Base-by-base conservation (phyloP, 2,797 vertebrate genomes). In the Potorous gilbertii region DNA sequence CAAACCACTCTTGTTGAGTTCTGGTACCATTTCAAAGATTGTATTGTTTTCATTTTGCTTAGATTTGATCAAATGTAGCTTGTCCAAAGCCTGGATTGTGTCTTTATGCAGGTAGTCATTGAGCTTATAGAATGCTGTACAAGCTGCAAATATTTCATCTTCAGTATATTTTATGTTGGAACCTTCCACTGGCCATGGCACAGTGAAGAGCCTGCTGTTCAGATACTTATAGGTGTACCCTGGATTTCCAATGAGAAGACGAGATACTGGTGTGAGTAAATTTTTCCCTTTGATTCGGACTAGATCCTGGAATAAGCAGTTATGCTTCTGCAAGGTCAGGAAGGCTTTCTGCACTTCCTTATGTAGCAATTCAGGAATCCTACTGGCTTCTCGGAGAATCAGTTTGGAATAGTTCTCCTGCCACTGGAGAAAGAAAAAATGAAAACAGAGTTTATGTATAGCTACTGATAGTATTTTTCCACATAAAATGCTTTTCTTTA, bases 151-250 rank as follows among this genome's bases (percentile, higher is more conserved):
- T 89, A 99, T 97, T 97, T 99, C 98, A 1, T 99, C 97, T 97
- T 99, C 99, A 9, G 98, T 99, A 97, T 99, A 99, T 55, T 97
- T 98, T 31, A 98, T 62, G 66, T 96, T 96, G 50, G 98, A 98
- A 14, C 97, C 97, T 96, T 99, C 99, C 96, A 99, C 98, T 18
- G 99, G 99, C 99, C 99, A 99, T 90, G 99, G 99, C 91, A 99
- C 99, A 24, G 99, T 98, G 97, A 99, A 99, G 95, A 99, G 99
- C 96, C 99, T 99, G 0, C 99, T 99, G 98, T 99, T 99, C 98
- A 99, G 99, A 96, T 99, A 99, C 96, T 99, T 99, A 97, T 99
- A 99, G 93, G 99, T 99, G 98, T 98, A 99, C 91, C 99, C 99
- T 0, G 99, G 99, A 94, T 99, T 98, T 56, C 99, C 99, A 94